A percentile compares a stretch with the other conserved stretches of the same genome.
Conservation (phyloP, 1,140 invertebrate genomes). For the Antheraea pernyi region DNA sequence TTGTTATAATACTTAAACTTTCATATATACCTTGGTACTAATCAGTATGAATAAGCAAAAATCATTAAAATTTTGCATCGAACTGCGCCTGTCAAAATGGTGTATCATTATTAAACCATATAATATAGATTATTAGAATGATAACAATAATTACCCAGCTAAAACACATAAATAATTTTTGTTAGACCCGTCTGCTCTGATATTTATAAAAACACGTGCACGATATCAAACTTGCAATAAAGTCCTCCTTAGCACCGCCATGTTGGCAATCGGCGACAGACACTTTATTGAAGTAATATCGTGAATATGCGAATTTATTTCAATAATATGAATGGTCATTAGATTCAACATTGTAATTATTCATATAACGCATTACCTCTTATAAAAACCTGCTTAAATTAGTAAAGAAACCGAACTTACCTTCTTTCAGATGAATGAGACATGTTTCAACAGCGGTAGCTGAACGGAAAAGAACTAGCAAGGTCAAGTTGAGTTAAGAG, state of each 20-base stretch:
- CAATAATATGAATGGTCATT: not conserved
- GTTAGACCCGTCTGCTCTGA: not conserved
- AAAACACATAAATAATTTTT: not conserved
- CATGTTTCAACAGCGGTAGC: slow-evolving; percentile 86
- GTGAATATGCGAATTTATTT: slow-evolving; percentile 17
- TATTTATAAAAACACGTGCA: slow-evolving; percentile 66
- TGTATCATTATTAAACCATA: slow-evolving; percentile 27
- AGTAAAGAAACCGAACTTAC: slow-evolving; percentile 80
- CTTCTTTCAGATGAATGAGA: slow-evolving; percentile 86
- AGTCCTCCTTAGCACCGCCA: slow-evolving; percentile 81
- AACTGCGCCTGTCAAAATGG: slow-evolving; percentile 42
- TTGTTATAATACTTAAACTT: not conserved
- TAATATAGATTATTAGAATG: slow-evolving; percentile 7
- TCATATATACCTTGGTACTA: not conserved
- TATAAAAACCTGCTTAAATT: slow-evolving; percentile 36
- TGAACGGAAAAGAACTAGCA: slow-evolving; percentile 85
- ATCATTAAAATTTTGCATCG: slow-evolving; percentile 36
- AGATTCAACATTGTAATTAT: not conserved
- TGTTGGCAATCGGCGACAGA: slow-evolving; percentile 83
- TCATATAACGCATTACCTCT: slow-evolving; percentile 18
- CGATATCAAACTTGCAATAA: slow-evolving; percentile 55
- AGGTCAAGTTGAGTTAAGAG: slow-evolving; percentile 75
- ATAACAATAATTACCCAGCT: slow-evolving; percentile 12
- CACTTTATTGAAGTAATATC: slow-evolving; percentile 30
- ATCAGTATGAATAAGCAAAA: slow-evolving; percentile 42